Evolutionary conservation across 2,113 vertebrate species (phyloP), one percentile per base, ranked within the genome.

Genomic region (Thunnus thynnus): DNA sequence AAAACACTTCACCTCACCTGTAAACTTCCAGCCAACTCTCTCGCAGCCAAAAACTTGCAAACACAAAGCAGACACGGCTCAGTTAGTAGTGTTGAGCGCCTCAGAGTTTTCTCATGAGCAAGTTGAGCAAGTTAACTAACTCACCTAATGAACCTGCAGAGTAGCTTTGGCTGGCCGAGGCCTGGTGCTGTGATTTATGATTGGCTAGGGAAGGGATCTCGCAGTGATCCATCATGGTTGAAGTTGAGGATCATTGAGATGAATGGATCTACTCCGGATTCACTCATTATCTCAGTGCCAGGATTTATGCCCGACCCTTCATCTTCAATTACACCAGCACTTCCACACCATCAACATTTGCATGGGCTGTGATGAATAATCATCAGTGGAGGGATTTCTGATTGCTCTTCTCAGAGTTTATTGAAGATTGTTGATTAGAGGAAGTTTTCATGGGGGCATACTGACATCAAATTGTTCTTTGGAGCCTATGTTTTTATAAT

Each of bases 171-270:
- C 78, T 76, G 64, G 78, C 64, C 5, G 8, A 76, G 77, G 46
- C 55, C 65, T 52, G 58, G 54, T 30, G 58, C 68, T 6, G 65
- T 89, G 85, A 91, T 89, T 89, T 89, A 91, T 89, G 79, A 83
- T 78, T 78, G 70, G 84, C 86, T 52, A 72, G 54, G 56, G 25
- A 78, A 4, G 80, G 60, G 78, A 79, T 80, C 80, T 58, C 18
- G 80, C 75, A 71, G 89, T 76, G 55, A 91, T 89, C 83, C 75
- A 80, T 89, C 85, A 91, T 74, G 71, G 71, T 57, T 86, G 75
- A 72, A 84, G 80, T 89, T 86, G 75, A 67, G 65, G 74, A 88
- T 91, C 89, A 89, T 91, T 89, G 87, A 89, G 87, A 91, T 87
- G 80, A 91, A 91, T 89, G 81, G 65, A 86, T 90, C 71, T 67